phyloP scores from a whole-genome alignment of 2,888 invertebrate genomes.

The Empis livida region DNA sequence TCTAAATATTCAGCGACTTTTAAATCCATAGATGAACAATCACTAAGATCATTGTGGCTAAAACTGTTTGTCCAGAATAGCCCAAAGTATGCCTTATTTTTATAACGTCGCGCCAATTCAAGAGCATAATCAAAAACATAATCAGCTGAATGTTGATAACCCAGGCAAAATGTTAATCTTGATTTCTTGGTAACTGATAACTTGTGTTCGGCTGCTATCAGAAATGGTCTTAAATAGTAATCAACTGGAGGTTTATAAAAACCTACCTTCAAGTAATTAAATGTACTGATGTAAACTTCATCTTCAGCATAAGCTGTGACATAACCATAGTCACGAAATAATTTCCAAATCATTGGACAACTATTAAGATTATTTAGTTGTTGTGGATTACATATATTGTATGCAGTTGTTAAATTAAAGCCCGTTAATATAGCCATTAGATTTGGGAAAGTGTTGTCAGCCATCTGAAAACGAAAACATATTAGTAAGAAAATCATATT shows the following conservation, averaged over 20 bases:
- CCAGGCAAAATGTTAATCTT: conserved; percentile 45
- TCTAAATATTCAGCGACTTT: conserved; percentile 46
- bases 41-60: conserved; percentile 57
- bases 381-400: conserved; percentile 33
- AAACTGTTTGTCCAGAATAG: conserved; percentile 69
- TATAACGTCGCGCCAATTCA: conserved; percentile 51
- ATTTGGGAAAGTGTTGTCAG: conserved; percentile 85
- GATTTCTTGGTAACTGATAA: conserved; percentile 38
- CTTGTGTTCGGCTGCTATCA: conserved; percentile 51
- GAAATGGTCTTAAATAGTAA: conserved; percentile 65
- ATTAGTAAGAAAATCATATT: neutral
- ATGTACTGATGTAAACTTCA: conserved; percentile 52
- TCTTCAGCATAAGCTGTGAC: conserved; percentile 74
- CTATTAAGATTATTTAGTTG: conserved; percentile 46
- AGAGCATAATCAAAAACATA: conserved; percentile 54
- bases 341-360: conserved; percentile 65
- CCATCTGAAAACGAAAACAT: conserved; percentile 41
- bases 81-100: conserved; percentile 52
- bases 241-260: conserved; percentile 65
- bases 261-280: conserved; percentile 56
- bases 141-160: conserved; percentile 49
- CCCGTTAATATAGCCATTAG: conserved; percentile 72
- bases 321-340: conserved; percentile 56
- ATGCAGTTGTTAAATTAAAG: conserved; percentile 38
- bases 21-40: conserved; percentile 52